Evolutionary conservation across 2,888 invertebrate genomes (phyloP).

Genomic region (Chamaedrilus cognettii): DNA sequence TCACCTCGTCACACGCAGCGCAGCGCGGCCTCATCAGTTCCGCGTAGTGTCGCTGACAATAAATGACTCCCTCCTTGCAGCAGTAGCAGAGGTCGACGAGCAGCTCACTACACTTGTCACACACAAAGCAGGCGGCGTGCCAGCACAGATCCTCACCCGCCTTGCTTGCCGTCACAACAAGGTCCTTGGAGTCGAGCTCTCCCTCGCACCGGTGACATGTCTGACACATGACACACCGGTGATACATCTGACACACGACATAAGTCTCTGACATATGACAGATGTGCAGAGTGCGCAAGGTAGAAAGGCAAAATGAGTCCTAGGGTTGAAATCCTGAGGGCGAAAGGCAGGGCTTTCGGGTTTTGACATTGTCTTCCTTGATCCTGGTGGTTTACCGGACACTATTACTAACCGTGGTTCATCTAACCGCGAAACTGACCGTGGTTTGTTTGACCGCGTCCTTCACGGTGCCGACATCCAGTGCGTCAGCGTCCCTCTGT

Average conservation of each 20-base stretch:
- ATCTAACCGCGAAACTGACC: too few species aligned
- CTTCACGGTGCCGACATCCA: conserved; percentile 66
- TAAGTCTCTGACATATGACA: too few species aligned
- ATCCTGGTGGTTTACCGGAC: too few species aligned
- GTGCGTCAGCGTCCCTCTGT: conserved; percentile 90
- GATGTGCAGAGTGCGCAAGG: too few species aligned
- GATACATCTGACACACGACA: too few species aligned
- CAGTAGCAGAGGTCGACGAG: conserved; percentile 97
- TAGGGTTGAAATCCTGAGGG: too few species aligned
- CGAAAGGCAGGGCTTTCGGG: too few species aligned
- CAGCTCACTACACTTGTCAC: conserved; percentile 84
- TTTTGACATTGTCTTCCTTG: too few species aligned
- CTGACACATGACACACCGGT: too few species aligned
- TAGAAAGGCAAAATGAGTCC: too few species aligned
- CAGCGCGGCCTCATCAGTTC: conserved; percentile 95
- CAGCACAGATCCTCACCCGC: conserved; percentile 74
- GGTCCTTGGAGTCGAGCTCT: conserved; percentile 75
- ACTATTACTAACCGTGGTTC: too few species aligned
- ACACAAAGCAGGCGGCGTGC: conserved; percentile 94
- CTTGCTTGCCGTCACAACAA: conserved; percentile 83
- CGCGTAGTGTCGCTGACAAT: conserved; percentile 96
- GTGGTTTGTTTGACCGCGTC: neutral
- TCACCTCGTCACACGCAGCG: conserved; percentile 96
- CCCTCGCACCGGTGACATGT: conserved; percentile 84
- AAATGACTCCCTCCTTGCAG: conserved; percentile 66